phyloP scores from a whole-genome alignment of 2,888 invertebrate species.

The Andrena bicolor region DNA sequence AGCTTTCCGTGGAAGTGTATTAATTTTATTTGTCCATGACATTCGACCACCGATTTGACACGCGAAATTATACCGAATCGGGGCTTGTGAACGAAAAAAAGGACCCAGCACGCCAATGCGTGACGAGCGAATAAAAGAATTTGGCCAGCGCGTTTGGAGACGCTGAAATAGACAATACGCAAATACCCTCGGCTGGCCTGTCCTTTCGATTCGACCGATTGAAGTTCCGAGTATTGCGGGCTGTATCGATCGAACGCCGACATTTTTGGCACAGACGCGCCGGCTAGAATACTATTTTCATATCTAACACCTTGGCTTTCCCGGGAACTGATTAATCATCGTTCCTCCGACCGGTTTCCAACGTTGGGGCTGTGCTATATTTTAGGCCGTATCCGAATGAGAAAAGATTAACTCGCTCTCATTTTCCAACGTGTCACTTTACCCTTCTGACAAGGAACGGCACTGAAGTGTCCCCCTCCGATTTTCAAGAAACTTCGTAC shows the following conservation, averaged over 20 bases:
- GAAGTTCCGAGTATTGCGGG: conserved; percentile 37
- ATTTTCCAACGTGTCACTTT: background rate
- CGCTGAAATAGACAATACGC: conserved; percentile 52
- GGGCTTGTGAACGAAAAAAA: background rate
- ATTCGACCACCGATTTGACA: background rate
- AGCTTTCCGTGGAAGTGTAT: conserved; percentile 15
- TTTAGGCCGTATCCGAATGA: background rate
- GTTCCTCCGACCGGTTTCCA: background rate
- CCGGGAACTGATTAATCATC: conserved; percentile 34
- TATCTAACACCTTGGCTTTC: conserved; percentile 48
- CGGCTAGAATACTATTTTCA: conserved; percentile 43
- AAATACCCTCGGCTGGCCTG: conserved; percentile 33
- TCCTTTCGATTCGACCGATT: conserved; percentile 37
- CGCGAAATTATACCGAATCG: conserved; percentile 6
- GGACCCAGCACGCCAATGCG: background rate
- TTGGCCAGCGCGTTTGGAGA: conserved; percentile 25
- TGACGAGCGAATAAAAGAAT: conserved; percentile 18
- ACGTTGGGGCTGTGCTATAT: conserved; percentile 12
- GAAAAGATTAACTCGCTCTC: background rate
- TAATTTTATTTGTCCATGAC: conserved; percentile 29
- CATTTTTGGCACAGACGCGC: conserved; percentile 33
- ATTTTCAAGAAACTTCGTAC: too few relatives aligned
- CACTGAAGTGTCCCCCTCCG: too few relatives aligned
- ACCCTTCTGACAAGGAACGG: background rate
- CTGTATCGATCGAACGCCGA: conserved; percentile 45